Conservation (phyloP, 2,888 invertebrate genomes). For the Hyppa rectilinea region DNA sequence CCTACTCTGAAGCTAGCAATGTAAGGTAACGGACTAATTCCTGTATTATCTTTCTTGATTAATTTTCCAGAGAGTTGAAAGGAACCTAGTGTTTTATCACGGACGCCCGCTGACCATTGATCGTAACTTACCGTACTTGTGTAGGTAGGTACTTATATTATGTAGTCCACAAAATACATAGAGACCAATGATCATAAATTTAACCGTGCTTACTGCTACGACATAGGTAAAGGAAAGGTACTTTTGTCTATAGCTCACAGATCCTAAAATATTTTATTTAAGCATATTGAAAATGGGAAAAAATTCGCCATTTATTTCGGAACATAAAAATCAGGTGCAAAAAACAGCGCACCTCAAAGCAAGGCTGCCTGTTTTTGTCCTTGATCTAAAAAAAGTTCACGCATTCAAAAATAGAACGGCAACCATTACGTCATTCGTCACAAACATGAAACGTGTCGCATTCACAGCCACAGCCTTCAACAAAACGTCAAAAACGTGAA, state of each 20-base stretch:
- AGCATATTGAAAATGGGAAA: background rate
- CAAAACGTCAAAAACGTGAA: slow-evolving; percentile 6
- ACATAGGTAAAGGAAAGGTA: no score
- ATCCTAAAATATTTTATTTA: no score
- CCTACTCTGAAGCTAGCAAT: no score
- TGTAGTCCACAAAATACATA: no score
- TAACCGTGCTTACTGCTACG: no score
- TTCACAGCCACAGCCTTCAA: slow-evolving; percentile 34
- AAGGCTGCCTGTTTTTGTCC: background rate
- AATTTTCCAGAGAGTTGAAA: background rate
- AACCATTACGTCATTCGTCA: slow-evolving; percentile 38
- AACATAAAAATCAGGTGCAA: background rate
- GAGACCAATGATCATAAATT: no score
- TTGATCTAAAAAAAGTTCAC: slow-evolving; percentile 30
- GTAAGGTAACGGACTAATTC: background rate
- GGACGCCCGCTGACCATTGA: background rate
- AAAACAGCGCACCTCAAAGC: slow-evolving; percentile 7
- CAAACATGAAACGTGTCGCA: slow-evolving; percentile 38
- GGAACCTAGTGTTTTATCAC: background rate
- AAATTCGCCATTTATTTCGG: background rate
- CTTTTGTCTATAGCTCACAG: no score
- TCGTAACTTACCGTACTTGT: no score
- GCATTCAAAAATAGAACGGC: slow-evolving; percentile 49
- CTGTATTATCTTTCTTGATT: slow-evolving; percentile 12
- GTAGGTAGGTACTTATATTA: no score